Evolutionary conservation across 2,888 invertebrate genomes (phyloP), one percentile per base, ranked within the genome.

Genomic region (Pseudolycoriella hygida): DNA sequence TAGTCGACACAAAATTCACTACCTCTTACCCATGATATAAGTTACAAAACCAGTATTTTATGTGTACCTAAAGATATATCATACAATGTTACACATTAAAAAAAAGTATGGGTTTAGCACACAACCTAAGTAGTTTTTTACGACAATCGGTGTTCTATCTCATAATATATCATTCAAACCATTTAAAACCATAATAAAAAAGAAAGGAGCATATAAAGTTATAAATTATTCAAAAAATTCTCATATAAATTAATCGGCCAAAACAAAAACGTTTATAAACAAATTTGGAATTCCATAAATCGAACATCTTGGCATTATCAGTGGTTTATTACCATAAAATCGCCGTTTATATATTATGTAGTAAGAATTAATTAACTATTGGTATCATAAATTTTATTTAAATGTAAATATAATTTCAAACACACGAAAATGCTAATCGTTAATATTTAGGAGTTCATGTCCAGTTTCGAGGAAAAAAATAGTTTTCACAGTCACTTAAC

Each of bases 361-460:
- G 46, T 43, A 43, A 43, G 43, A 43, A 46, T 46, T 46, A 46
- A 46, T 46, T 43, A 43, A 18, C 40, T 39, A 46, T 46, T 40
- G 43, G 25, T 43, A 43, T 46, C 43, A 43, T 46, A 46, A 46
- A 46, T 46, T 43, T 42, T 31, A 40, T 17, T 40, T 40, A 25
- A 25, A 17, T 38, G 38, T 38, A 38, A 17, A 14, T 15, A 25
- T 25, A 25, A 25, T 25, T 25, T 25, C 25, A 8, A 25, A 25
- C 25, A 25, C 25, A 25, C 25, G 25, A 25, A 25, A 25, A 25
- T 25, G 25, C 25, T 25, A 25, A 25, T 25, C 25, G 25, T 25
- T 25, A 25, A 25, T 25, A 25, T 25, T 25, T 25, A 25, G 25
- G 25, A 25, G 25, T 25, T 25, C 8, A 25, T 25, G 25, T 25